Evolutionary conservation across 2,113 vertebrate genomes (phyloP).

Genomic region (Microcebus griseorufus): DNA sequence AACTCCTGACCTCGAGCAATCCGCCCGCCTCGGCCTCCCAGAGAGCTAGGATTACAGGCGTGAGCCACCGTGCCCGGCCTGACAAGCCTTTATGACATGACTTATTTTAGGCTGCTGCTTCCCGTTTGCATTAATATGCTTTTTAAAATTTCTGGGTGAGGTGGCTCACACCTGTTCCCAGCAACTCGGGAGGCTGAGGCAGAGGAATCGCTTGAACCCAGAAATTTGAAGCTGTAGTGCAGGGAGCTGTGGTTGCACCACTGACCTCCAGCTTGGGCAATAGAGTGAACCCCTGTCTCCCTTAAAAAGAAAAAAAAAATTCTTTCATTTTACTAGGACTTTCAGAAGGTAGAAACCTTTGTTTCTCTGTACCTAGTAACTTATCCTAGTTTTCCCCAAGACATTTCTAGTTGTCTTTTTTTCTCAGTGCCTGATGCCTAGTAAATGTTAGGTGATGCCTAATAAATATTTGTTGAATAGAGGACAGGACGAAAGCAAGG

Average conservation of each 20-base stretch:
- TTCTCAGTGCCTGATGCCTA: background rate
- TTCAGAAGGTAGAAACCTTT: background rate
- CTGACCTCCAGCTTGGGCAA: no score
- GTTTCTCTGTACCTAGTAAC: background rate
- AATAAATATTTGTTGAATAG: background rate
- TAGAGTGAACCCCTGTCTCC: no score
- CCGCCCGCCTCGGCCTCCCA: no score
- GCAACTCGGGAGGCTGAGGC: no score
- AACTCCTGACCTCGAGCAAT: no score
- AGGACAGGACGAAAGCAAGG: background rate
- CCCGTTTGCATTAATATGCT: background rate
- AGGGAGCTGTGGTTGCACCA: no score
- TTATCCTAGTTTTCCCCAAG: background rate
- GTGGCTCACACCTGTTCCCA: no score
- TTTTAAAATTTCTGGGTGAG: no score
- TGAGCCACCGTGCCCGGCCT: no score
- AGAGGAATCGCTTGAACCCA: no score
- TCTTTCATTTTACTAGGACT: background rate
- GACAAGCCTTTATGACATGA: background rate
- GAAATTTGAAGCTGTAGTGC: no score
- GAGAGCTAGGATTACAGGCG: no score
- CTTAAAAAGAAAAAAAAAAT: background rate
- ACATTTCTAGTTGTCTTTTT: background rate
- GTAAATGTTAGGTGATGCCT: background rate
- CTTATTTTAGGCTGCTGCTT: background rate